These are phyloP conservation scores for Aphaenogaster floridana DNA, from an alignment of 1,140 invertebrate genomes.

Conservation along the genomic window DNA sequence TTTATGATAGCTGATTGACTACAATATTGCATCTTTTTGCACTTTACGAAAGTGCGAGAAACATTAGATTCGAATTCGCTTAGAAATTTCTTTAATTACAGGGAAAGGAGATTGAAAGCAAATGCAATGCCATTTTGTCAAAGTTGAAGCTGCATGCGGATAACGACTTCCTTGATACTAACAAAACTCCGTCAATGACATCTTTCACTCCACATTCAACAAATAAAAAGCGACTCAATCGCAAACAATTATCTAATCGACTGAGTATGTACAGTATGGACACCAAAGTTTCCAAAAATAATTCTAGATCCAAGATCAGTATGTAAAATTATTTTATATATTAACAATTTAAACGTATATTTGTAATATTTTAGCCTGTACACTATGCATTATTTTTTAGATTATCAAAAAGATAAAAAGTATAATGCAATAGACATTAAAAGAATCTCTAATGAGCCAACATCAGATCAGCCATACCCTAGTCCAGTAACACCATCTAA, in stretches of 20 bases:
- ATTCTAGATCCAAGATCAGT: conserved; percentile 70
- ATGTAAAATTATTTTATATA: conserved; percentile 50
- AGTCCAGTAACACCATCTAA: conserved; percentile 69
- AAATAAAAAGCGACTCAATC: conserved; percentile 69
- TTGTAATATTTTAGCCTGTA: conserved; percentile 30
- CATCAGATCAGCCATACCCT: conserved; percentile 72
- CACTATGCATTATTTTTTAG: conserved; percentile 56
- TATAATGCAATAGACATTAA: conserved; percentile 40
- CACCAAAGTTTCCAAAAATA: conserved; percentile 74
- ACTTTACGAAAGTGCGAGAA: not conserved
- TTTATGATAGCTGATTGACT: conserved; percentile 10
- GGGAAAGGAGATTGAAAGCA: conserved; percentile 80
- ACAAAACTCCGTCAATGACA: conserved; percentile 72
- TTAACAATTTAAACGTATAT: not conserved
- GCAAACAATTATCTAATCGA: conserved; percentile 73
- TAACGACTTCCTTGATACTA: conserved; percentile 76
- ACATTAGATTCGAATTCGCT: conserved; percentile 33
- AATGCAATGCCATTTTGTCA: conserved; percentile 80
- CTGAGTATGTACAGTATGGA: conserved; percentile 81
- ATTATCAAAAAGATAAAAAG: conserved; percentile 68
- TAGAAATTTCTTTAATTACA: conserved; percentile 68
- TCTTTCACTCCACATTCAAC: conserved; percentile 65
- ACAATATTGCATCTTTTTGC: not conserved
- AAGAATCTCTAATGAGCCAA: conserved; percentile 54
- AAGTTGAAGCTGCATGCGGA: conserved; percentile 79